Percentiles rank a stretch among this genome's conserved stretches.
phyloP scores from a whole-genome alignment of 2,888 invertebrate species.

The Hypsopygia costalis region DNA sequence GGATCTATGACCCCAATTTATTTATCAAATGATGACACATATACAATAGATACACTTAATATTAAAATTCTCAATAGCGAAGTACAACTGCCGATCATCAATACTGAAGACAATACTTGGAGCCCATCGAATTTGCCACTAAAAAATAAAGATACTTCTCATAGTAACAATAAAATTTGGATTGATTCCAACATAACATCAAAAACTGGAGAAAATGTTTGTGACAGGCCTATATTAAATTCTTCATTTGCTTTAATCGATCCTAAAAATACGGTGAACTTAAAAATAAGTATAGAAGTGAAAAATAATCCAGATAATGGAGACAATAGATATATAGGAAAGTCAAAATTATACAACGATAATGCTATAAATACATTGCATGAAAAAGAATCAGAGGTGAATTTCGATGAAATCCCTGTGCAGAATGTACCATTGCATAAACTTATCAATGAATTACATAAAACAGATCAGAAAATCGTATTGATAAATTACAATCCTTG shows the following conservation, averaged over 20 bases:
- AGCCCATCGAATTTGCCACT: neutral
- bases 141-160: neutral
- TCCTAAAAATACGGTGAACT: slow-evolving; percentile 39
- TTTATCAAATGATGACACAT: too few species aligned
- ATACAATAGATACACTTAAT: too few species aligned
- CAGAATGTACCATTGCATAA: neutral
- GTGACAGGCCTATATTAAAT: slow-evolving; percentile 12
- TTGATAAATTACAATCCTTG: too few species aligned
- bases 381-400: neutral
- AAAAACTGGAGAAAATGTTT: neutral
- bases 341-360: neutral
- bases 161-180: neutral
- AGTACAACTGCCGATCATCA: neutral
- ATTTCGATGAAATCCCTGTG: neutral
- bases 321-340: neutral
- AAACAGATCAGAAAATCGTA: too few species aligned
- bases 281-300: slow-evolving; percentile 49
- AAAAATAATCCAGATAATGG: slow-evolving; percentile 20
- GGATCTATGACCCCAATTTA: too few species aligned
- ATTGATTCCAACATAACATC: too few species aligned
- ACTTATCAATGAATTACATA: too few species aligned
- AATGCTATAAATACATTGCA: neutral
- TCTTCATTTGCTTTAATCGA: slow-evolving; percentile 29
- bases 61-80: neutral
- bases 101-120: neutral